Evolutionary conservation across 2,797 vertebrate species (phyloP).

Genomic region (Oreochromis mossambicus): DNA sequence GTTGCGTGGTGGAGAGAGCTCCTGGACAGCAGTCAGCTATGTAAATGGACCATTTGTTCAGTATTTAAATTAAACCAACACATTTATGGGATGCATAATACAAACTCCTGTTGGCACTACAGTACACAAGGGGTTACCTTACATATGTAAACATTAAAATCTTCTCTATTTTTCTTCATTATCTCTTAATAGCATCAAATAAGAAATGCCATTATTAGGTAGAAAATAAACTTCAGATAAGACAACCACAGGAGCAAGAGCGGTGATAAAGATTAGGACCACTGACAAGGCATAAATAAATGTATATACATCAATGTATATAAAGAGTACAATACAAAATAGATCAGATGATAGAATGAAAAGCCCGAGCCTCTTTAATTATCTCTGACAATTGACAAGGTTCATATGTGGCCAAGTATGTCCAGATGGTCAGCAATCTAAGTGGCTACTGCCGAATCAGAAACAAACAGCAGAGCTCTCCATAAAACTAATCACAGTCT

Average conservation of each 20-base stretch:
- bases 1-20: slow-evolving; percentile 51
- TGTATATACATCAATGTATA: background rate
- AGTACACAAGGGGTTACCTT: slow-evolving; percentile 25
- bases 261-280: background rate
- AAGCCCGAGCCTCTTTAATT: slow-evolving; percentile 16
- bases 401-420: slow-evolving; percentile 3
- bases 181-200: background rate
- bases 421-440: slow-evolving; percentile 58
- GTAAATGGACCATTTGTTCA: slow-evolving; percentile 64
- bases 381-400: slow-evolving; percentile 19
- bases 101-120: slow-evolving; percentile 6
- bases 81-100: slow-evolving; percentile 35
- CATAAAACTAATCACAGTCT: slow-evolving; percentile 53
- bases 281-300: background rate
- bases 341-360: background rate
- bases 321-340: background rate
- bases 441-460: slow-evolving; percentile 44
- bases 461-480: slow-evolving; percentile 20
- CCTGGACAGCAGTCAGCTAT: slow-evolving; percentile 59
- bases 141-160: slow-evolving; percentile 38
- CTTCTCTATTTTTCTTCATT: background rate
- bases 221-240: background rate
- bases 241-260: background rate
- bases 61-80: slow-evolving; percentile 40
- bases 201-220: background rate